Base-by-base conservation (phyloP, 1,140 invertebrate genomes). In the Caenorhabditis tropicalis region DNA sequence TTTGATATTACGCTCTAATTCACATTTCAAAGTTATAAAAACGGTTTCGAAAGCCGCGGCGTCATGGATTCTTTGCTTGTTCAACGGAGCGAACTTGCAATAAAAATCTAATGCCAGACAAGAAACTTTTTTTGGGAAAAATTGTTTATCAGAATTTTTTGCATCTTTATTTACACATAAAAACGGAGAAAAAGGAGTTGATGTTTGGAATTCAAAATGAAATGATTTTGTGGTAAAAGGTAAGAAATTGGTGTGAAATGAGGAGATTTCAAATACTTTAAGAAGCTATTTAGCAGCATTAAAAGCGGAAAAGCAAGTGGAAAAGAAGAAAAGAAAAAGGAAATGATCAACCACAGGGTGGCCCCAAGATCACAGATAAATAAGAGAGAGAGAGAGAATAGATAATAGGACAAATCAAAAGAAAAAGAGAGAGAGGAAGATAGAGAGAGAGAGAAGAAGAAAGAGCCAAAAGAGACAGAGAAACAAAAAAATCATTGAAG, bases 121-220 rank as follows among this genome's bases (percentile, higher is more conserved):
- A 36, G 15, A 36, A 16, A 9, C 33, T 15, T 10, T 19, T 10
- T 56, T 27, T 56, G 53, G 7, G 53, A 27, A 56, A n/a, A 56
- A 15, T 33, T 9, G 36, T 24, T 74, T 74, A 74, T 74, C 65
- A 74, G 15, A 6, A 10, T 4, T 74, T 74, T 74, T 39, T 74
- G 33, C 33, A 74, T 74, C 36, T 74, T 74, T 74, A 74, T 74
- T 74, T 74, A 74, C 65, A 74, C 65, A 74, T 74, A 74, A 74
- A 74, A 74, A 43, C n/a, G 31, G 31, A 43, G 15, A 36, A 15
- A 43, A 12, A 9, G 65, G 65, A 6, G 65, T 10, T 5, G n/a
- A n/a, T 46, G 36, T 43, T 4, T 19, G 21, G 10, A 9, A 74
- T 43, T 5, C 12, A 12, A 43, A 74, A 74, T 74, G 65, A 43